phyloP scores from a whole-genome alignment of 2,113 vertebrate genomes.

The Rhegmatorhina hoffmannsi region DNA sequence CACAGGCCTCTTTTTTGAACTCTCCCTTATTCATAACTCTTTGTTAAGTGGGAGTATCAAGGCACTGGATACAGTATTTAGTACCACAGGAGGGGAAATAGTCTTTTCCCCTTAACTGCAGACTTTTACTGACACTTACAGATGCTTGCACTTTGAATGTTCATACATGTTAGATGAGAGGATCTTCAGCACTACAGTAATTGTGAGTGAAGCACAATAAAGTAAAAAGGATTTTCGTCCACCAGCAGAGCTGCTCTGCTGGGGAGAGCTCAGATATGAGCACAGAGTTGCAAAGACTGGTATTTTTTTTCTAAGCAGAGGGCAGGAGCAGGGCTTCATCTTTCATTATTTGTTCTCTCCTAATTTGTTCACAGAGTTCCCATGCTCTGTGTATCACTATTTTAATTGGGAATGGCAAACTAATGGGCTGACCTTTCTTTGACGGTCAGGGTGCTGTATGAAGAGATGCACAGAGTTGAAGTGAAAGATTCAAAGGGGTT shows the following conservation, averaged over 20 bases:
- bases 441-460: not conserved
- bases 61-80: not conserved
- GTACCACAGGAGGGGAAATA: not conserved
- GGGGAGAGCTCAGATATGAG: not conserved
- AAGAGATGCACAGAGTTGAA: not conserved
- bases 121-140: not conserved
- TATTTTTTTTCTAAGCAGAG: not conserved
- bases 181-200: not conserved
- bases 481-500: not conserved
- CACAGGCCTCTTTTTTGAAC: not conserved
- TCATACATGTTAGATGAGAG: not conserved
- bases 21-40: not conserved
- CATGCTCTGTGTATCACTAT: not conserved
- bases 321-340: not conserved
- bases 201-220: not conserved
- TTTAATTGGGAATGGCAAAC: conserved; percentile 17
- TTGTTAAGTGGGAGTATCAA: not conserved
- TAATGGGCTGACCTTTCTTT: not conserved
- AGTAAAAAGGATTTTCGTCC: not conserved
- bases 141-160: not conserved
- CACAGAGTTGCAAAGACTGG: not conserved
- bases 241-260: not conserved
- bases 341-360: not conserved
- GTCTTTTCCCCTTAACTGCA: not conserved
- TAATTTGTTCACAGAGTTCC: conserved; percentile 8